phyloP scores from a whole-genome alignment of 2,888 invertebrate species.

The Eumacrocentrus americanus region DNA sequence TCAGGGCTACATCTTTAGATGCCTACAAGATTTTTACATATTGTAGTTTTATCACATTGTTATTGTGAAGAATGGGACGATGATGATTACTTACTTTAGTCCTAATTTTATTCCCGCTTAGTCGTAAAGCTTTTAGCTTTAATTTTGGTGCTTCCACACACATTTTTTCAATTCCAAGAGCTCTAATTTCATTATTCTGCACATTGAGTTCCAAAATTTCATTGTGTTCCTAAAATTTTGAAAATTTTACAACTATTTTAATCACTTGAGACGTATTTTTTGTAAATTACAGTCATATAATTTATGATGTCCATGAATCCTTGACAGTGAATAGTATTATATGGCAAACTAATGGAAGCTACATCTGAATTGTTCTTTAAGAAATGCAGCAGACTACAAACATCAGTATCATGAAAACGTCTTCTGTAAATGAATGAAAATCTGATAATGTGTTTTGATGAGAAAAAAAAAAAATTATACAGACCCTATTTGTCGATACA shows the following conservation, averaged over 20 bases:
- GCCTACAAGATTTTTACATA: conserved; percentile 57
- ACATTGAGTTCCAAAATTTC: conserved; percentile 65
- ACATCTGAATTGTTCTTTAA: conserved; percentile 62
- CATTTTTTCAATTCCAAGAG: conserved; percentile 58
- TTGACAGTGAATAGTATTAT: conserved; percentile 62
- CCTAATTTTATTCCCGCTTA: conserved; percentile 69
- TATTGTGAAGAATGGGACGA: background rate
- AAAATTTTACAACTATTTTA: background rate
- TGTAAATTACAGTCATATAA: conserved; percentile 39
- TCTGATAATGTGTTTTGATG: conserved; percentile 41
- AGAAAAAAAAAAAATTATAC: conserved; percentile 7
- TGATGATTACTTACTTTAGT: conserved; percentile 52
- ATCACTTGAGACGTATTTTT: background rate
- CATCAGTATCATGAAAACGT: conserved; percentile 63
- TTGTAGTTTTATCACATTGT: too few species aligned
- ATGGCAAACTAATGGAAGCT: conserved; percentile 64
- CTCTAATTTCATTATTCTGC: conserved; percentile 66
- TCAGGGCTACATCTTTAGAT: conserved; percentile 63
- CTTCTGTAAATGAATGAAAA: conserved; percentile 42
- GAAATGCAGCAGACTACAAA: conserved; percentile 64
- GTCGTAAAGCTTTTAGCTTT: conserved; percentile 63
- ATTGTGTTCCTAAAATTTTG: conserved; percentile 62
- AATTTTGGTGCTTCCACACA: conserved; percentile 48
- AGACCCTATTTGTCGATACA: conserved; percentile 61
- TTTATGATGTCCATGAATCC: conserved; percentile 46